Evolutionary conservation across 2,888 invertebrate genomes (phyloP).

Genomic region (Scaptomyza parva): DNA sequence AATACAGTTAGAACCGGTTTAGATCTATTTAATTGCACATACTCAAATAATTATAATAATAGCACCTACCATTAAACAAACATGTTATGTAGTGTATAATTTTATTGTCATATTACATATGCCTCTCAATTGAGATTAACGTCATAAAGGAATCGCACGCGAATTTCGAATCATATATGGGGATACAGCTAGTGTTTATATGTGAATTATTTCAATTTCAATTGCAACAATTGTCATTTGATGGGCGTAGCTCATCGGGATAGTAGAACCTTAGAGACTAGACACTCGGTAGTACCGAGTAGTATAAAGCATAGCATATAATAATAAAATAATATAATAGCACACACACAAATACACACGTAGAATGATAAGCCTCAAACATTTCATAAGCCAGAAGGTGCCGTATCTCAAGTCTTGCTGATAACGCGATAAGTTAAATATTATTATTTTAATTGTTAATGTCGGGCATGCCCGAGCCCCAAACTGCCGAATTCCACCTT

Average conservation of each 20-base stretch:
- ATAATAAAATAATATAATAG: constrained; percentile 6
- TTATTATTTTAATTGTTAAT: constrained; percentile 32
- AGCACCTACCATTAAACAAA: constrained; percentile 22
- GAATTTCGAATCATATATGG: constrained; percentile 10
- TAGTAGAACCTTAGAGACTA: constrained; percentile 10
- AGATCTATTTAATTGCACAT: constrained; percentile 10
- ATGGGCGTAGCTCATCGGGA: constrained; percentile 31
- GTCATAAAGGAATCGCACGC: constrained; percentile 39
- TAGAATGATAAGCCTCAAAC: constrained; percentile 49
- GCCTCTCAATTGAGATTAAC: constrained; percentile 23
- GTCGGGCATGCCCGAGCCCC: constrained; percentile 29
- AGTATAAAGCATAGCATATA: not conserved
- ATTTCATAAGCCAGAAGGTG: constrained; percentile 45
- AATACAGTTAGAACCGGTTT: not conserved
- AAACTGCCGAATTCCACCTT: not conserved
- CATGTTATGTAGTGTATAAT: constrained; percentile 22
- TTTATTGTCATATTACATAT: constrained; percentile 10
- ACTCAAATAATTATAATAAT: constrained; percentile 28
- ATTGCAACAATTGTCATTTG: constrained; percentile 23
- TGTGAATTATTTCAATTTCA: not conserved
- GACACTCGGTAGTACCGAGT: not conserved
- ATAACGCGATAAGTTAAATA: constrained; percentile 60
- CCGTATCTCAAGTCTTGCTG: constrained; percentile 56
- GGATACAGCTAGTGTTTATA: not conserved
- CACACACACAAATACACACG: constrained; percentile 5